Evolutionary conservation across 2,797 vertebrate genomes (phyloP).

Genomic region (Thalassophryne amazonica): DNA sequence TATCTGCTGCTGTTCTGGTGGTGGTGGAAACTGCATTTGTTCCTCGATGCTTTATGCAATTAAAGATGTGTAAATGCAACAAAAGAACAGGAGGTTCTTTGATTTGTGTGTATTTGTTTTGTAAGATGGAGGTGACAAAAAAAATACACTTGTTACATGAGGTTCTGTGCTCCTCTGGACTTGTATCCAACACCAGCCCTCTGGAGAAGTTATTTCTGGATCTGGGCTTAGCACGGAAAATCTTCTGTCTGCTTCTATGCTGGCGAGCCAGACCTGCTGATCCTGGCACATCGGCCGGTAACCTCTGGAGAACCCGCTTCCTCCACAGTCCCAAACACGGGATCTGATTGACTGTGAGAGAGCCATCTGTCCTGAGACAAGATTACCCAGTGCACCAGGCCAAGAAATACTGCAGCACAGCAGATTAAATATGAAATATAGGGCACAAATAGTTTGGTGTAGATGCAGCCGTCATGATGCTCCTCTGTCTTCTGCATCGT

Average conservation of each 20-base stretch:
- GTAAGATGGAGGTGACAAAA: constrained; percentile 9
- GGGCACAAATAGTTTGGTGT: constrained; percentile 61
- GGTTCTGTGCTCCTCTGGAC: constrained; percentile 21
- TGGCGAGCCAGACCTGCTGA: constrained; percentile 52
- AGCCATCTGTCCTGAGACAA: constrained; percentile 71
- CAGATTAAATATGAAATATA: constrained; percentile 80
- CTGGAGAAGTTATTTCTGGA: constrained; percentile 27
- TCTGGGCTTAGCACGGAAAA: constrained; percentile 26
- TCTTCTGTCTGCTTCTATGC: constrained; percentile 14
- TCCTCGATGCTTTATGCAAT: background rate
- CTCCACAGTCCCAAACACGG: constrained; percentile 52
- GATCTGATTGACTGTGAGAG: constrained; percentile 60
- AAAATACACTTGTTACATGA: constrained; percentile 11
- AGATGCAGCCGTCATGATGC: constrained; percentile 18
- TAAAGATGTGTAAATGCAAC: background rate
- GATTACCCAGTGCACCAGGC: constrained; percentile 65
- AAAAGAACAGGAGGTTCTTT: background rate
- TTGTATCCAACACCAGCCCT: constrained; percentile 29
- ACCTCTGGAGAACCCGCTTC: constrained; percentile 43
- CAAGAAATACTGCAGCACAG: constrained; percentile 68
- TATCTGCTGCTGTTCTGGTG: constrained; percentile 1
- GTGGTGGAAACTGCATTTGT: background rate
- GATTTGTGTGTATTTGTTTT: constrained; percentile 7
- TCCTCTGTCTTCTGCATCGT: background rate
- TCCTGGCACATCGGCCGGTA: constrained; percentile 11